Percentiles rank a stretch among this genome's conserved stretches.
phyloP scores from a whole-genome alignment of 2,113 vertebrate genomes.

The Actenoides lindsayi region DNA sequence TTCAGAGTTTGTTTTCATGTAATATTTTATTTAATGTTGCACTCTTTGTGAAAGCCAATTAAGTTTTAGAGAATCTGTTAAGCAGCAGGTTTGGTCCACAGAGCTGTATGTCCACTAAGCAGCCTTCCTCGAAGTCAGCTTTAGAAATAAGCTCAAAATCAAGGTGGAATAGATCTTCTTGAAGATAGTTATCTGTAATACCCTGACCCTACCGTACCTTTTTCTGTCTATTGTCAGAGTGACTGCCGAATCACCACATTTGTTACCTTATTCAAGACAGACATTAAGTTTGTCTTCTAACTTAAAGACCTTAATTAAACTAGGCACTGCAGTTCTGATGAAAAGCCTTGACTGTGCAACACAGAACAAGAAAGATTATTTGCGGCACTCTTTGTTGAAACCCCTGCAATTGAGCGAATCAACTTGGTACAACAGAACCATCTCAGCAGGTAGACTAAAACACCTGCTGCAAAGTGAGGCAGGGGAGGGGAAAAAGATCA shows the following conservation, averaged over 20 bases:
- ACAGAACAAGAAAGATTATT: neutral
- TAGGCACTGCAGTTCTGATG: neutral
- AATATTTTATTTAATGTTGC: neutral
- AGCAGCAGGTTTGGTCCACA: neutral
- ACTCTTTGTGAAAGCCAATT: neutral
- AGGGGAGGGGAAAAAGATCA: neutral
- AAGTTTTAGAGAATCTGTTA: neutral
- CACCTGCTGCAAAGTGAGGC: neutral
- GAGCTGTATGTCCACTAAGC: neutral
- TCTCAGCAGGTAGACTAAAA: neutral
- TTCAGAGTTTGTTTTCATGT: neutral
- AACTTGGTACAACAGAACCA: neutral
- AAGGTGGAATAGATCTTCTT: neutral
- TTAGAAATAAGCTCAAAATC: neutral
- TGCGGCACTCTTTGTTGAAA: neutral
- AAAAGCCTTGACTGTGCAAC: neutral
- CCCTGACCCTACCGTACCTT: neutral
- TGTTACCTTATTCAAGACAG: neutral
- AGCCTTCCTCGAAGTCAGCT: neutral
- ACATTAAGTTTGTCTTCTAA: neutral
- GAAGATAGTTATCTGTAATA: neutral
- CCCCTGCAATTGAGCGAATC: neutral
- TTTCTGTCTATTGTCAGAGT: neutral
- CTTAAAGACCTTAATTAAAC: neutral
- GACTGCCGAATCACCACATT: neutral